Percentiles rank a stretch among this genome's conserved stretches.
phyloP scores from a whole-genome alignment of 2,888 invertebrate species.

The Germaria angustata region DNA sequence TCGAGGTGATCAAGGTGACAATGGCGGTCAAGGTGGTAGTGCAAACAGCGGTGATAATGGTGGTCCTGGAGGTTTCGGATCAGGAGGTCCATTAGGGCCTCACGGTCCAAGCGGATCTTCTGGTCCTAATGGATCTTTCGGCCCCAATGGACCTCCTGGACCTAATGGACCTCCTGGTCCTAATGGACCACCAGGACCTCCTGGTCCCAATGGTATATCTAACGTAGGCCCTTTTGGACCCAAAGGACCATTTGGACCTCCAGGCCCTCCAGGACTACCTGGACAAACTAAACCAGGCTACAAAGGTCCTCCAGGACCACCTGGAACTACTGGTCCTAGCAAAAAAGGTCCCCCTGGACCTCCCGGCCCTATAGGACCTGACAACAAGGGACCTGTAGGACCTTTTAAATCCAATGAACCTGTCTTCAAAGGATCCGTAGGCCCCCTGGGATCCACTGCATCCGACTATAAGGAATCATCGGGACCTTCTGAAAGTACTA shows the following conservation, averaged over 20 bases:
- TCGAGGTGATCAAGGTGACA: slow-evolving; percentile 54
- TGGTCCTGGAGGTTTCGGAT: slow-evolving; percentile 69
- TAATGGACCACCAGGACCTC: slow-evolving; percentile 74
- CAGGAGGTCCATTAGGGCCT: slow-evolving; percentile 80
- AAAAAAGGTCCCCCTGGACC: slow-evolving; percentile 79
- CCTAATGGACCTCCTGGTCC: slow-evolving; percentile 45
- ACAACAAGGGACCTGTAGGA: slow-evolving; percentile 73
- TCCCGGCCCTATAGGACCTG: slow-evolving; percentile 70
- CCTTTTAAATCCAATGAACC: slow-evolving; percentile 76
- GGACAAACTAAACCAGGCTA: slow-evolving; percentile 70
- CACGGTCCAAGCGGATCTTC: slow-evolving; percentile 73
- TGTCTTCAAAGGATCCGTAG: slow-evolving; percentile 77
- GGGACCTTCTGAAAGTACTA: slow-evolving; percentile 73
- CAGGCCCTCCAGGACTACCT: slow-evolving; percentile 71
- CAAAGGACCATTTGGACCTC: slow-evolving; percentile 80
- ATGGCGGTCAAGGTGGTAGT: slow-evolving; percentile 47
- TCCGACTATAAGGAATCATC: slow-evolving; percentile 62
- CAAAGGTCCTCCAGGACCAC: slow-evolving; percentile 65
- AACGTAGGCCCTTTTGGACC: slow-evolving; percentile 80
- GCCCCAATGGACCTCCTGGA: not conserved
- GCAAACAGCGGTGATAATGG: not conserved
- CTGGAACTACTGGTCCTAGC: slow-evolving; percentile 72
- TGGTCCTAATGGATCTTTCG: slow-evolving; percentile 77
- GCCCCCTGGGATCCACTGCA: slow-evolving; percentile 74
- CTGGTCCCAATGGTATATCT: slow-evolving; percentile 75